Base-by-base conservation (phyloP, 1,140 invertebrate genomes). In the Sinonovacula constricta region DNA sequence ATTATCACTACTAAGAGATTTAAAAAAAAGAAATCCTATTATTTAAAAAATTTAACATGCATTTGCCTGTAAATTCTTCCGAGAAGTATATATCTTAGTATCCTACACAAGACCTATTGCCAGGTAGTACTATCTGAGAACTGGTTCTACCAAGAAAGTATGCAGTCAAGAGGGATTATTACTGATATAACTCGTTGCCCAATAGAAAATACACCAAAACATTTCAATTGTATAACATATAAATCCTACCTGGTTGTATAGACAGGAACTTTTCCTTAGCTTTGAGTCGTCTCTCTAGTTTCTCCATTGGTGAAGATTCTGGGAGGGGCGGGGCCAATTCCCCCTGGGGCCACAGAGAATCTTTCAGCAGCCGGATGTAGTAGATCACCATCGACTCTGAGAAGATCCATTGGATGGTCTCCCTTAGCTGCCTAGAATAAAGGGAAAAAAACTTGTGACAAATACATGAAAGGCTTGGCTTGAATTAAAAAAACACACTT, bases 371-470 rank as follows among this genome's bases (percentile, higher is more conserved):
- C 78, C 95, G 94, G 49, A 96, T 94, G 88, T 97, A 97, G 89
- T 96, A 96, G 84, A 97, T 94, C 71, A 97, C 89, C 95, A 97
- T 97, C 63, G 95, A 94, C 88, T 97, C 96, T 28, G 95, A 97
- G 87, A 97, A 95, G 69, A 97, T 90, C 94, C 95, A 96, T 15
- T 94, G 93, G 62, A 97, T 94, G 0, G 95, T 96, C 84, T 97
- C 96, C 81, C 95, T 93, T 51, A 97, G 94, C 93, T 97, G 96
- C 83, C 95, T 95, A 88, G 18, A 81, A 79, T 14, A 51, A n/a
- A n/a, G n/a, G n/a, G 14, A 63, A 59, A 53, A 69, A 18, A 39
- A 69, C 12, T 57, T 26, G 18, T 45, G 39, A 45, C 18, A 18
- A 45, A 45, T 45, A 45, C 39, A 45, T 10, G 39, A 45, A 26